Evolutionary conservation across 2,113 vertebrate genomes (phyloP).

Genomic region (Gadus macrocephalus): DNA sequence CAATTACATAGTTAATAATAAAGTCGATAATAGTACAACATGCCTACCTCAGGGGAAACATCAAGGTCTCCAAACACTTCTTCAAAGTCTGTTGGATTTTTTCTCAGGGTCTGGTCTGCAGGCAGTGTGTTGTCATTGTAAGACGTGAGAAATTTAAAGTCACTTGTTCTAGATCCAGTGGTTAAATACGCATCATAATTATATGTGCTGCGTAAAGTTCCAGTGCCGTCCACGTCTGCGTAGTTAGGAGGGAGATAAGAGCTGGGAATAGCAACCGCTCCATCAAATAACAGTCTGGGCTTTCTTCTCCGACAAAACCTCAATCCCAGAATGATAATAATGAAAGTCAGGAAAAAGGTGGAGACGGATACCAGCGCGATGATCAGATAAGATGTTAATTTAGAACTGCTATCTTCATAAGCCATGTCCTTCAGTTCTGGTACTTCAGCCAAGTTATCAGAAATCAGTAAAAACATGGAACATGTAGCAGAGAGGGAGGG

Average conservation of each 20-base stretch:
- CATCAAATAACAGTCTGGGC: no score
- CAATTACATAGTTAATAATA: no score
- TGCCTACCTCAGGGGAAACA: constrained; percentile 11
- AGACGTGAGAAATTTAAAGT: constrained; percentile 61
- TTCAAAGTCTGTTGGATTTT: constrained; percentile 26
- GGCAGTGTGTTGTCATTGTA: constrained; percentile 55
- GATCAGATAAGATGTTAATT: constrained; percentile 66
- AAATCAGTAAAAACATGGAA: constrained; percentile 23
- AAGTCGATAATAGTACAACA: constrained; percentile 10
- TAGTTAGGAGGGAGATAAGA: constrained; percentile 51
- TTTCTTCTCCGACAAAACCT: no score
- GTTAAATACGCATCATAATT: constrained; percentile 62
- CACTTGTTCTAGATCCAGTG: constrained; percentile 59
- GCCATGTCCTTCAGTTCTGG: constrained; percentile 64
- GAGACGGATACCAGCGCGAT: no score
- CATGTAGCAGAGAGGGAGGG: constrained; percentile 50
- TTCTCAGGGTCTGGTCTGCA: constrained; percentile 37
- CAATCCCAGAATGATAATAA: no score
- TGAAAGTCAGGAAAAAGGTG: constrained; percentile 6
- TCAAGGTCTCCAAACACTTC: constrained; percentile 20
- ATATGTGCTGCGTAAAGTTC: constrained; percentile 62
- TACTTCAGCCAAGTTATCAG: constrained; percentile 73
- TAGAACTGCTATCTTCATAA: constrained; percentile 56
- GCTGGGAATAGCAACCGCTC: no score
- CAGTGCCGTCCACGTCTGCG: constrained; percentile 44